phyloP scores from a whole-genome alignment of 2,888 invertebrate species.

The Thereva nobilitata region DNA sequence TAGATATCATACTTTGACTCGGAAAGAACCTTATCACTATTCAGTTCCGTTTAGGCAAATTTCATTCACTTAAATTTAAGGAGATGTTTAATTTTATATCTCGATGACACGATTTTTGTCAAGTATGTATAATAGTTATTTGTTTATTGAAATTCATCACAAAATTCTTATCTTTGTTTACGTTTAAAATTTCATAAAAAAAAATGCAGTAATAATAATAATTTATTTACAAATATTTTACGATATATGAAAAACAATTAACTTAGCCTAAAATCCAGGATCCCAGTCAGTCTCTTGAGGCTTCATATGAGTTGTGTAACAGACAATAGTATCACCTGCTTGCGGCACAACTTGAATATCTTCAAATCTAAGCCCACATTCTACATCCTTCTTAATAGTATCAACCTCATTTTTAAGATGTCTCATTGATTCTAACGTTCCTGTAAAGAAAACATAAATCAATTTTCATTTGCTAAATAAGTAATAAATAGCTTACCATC shows the following conservation, averaged over 20 bases:
- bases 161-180: conserved; percentile 1
- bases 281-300: conserved; percentile 78
- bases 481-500: conserved; percentile 63
- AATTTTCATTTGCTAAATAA: conserved; percentile 10
- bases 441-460: conserved; percentile 7
- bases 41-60: conserved; percentile 54
- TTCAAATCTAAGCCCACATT: conserved; percentile 84
- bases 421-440: conserved; percentile 73
- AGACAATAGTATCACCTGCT: conserved; percentile 77
- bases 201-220: not conserved
- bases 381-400: conserved; percentile 78
- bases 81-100: conserved; percentile 21
- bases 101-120: conserved; percentile 26
- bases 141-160: conserved; percentile 10
- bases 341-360: conserved; percentile 67
- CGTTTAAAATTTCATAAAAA: not conserved
- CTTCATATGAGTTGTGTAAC: conserved; percentile 71
- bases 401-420: conserved; percentile 89
- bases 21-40: conserved; percentile 45
- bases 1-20: conserved; percentile 19
- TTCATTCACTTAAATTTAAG: conserved; percentile 41
- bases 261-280: conserved; percentile 72
- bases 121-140: conserved; percentile 13
- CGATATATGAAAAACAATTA: not conserved
- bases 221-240: conserved; percentile 9